Conservation (phyloP, 1,140 invertebrate genomes). For the Megalopta genalis region DNA sequence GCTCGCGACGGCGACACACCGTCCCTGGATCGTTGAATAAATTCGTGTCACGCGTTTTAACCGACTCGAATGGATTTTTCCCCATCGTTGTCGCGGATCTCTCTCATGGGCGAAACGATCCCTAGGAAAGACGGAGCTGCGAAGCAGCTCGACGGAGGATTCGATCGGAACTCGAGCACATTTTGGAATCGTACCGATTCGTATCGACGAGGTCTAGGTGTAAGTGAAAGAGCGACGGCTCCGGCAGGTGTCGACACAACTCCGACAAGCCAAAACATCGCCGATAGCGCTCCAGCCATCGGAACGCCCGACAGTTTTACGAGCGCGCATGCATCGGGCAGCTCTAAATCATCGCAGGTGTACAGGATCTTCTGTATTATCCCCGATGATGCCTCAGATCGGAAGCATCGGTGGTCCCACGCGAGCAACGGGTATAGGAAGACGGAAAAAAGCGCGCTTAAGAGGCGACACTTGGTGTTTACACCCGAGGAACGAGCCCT, state of each 20-base stretch:
- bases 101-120: background rate
- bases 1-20: slow-evolving; percentile 22
- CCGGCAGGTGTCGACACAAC: background rate
- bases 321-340: background rate
- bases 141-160: no score
- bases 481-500: slow-evolving; percentile 70
- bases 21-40: slow-evolving; percentile 1
- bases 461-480: slow-evolving; percentile 68
- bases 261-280: background rate
- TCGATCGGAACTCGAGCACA: no score
- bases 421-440: slow-evolving; percentile 25
- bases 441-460: slow-evolving; percentile 55
- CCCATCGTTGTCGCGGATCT: background rate
- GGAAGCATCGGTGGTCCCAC: slow-evolving; percentile 38
- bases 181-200: no score
- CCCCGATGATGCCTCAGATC: slow-evolving; percentile 35
- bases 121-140: no score
- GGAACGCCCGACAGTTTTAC: background rate
- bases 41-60: slow-evolving; percentile 23
- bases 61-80: background rate
- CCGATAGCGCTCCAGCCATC: background rate
- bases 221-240: no score
- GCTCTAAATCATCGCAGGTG: slow-evolving; percentile 17
- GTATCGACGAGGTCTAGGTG: no score
- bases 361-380: slow-evolving; percentile 51